These are phyloP conservation scores for Drosophila kuntzei DNA, from an alignment of 2,888 invertebrate species.

Conservation along the genomic window DNA sequence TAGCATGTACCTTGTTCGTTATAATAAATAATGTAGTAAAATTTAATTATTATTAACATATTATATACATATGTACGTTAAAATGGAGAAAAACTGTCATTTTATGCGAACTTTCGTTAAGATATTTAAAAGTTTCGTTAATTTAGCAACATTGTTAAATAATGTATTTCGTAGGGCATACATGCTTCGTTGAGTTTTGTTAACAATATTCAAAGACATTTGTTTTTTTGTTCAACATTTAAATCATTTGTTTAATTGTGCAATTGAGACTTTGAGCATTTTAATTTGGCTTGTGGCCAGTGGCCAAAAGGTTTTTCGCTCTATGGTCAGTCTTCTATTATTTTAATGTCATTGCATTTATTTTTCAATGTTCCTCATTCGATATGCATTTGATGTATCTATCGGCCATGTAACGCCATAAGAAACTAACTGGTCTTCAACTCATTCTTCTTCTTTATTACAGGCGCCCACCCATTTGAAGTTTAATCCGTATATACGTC, in stretches of 20 bases:
- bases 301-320: slow-evolving; percentile 32
- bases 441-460: slow-evolving; percentile 4
- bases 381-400: slow-evolving; percentile 38
- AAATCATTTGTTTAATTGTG: slow-evolving; percentile 43
- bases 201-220: slow-evolving; percentile 13
- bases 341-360: slow-evolving; percentile 14
- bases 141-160: background rate
- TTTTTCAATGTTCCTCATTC: slow-evolving; percentile 45
- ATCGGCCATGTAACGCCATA: slow-evolving; percentile 39
- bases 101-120: background rate
- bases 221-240: slow-evolving; percentile 29
- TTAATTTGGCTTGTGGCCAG: slow-evolving; percentile 58
- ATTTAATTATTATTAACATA: too few species aligned
- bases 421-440: slow-evolving; percentile 32
- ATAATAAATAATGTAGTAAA: too few species aligned
- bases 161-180: background rate
- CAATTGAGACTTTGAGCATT: slow-evolving; percentile 52
- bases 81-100: too few species aligned
- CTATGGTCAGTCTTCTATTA: slow-evolving; percentile 10
- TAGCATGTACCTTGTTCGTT: too few species aligned
- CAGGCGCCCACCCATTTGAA: slow-evolving; percentile 93
- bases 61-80: too few species aligned
- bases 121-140: background rate
- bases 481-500: slow-evolving; percentile 94
- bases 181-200: background rate